phyloP scores from a whole-genome alignment of 2,797 vertebrate species.

The Semaprochilodus insignis region DNA sequence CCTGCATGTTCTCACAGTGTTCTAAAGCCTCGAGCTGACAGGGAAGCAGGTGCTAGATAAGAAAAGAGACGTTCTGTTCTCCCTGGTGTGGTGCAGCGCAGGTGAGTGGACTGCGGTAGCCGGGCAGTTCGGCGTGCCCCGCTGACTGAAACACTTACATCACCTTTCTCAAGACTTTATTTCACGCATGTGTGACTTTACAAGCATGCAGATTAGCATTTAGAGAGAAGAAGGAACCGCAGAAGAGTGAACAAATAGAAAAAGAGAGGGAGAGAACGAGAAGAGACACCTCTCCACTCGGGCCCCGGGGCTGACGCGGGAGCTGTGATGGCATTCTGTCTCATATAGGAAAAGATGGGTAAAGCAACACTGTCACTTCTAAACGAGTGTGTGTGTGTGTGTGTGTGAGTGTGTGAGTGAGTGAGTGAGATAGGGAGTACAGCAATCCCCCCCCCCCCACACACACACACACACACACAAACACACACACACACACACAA shows the following conservation, averaged over 20 bases:
- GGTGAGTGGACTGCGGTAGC: neutral
- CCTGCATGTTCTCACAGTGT: neutral
- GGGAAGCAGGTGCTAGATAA: neutral
- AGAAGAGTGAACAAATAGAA: conserved; percentile 14
- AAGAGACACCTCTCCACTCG: conserved; percentile 7
- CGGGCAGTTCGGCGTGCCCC: neutral
- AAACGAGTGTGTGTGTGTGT: neutral
- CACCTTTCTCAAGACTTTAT: conserved; percentile 44
- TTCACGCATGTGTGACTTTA: conserved; percentile 38
- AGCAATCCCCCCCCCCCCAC: no score
- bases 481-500: no score
- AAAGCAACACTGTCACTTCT: conserved; percentile 1
- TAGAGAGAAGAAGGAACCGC: conserved; percentile 32
- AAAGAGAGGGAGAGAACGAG: conserved; percentile 1
- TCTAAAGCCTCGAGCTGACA: neutral
- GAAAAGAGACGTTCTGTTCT: neutral
- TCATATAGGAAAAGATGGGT: neutral
- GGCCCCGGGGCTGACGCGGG: conserved; percentile 26
- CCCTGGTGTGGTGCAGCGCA: neutral
- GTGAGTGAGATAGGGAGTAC: no score
- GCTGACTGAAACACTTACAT: neutral
- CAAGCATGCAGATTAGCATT: conserved; percentile 52
- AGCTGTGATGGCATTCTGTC: conserved; percentile 28
- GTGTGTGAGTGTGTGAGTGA: no score
- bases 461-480: no score